A percentile compares a stretch with the other conserved stretches of the same genome.
These are phyloP conservation scores for Drosophila mimica DNA, from an alignment of 2,888 invertebrate genomes.

Conservation along the genomic window DNA sequence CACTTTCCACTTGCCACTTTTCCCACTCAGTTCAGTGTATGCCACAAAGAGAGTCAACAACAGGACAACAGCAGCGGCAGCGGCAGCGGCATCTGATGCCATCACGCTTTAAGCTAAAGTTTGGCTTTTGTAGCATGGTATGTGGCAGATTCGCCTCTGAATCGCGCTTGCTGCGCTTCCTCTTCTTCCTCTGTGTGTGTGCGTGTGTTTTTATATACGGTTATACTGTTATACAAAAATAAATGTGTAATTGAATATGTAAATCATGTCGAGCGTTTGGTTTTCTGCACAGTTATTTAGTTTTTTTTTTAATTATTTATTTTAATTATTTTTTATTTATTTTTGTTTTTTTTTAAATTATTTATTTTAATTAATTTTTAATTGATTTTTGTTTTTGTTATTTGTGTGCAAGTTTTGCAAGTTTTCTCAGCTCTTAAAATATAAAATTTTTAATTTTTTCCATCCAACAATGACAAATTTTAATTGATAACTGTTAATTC, in stretches of 20 bases:
- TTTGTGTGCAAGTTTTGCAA: not conserved
- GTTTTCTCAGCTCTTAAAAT: not conserved
- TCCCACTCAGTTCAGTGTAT: constrained; percentile 51
- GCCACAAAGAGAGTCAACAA: constrained; percentile 54
- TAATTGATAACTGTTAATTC: no score
- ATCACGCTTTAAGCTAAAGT: constrained; percentile 53
- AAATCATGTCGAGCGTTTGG: not conserved
- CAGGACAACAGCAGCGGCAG: constrained; percentile 23
- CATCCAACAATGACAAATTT: not conserved
- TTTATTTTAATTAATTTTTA: not conserved
- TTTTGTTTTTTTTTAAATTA: not conserved
- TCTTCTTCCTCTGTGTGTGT: not conserved
- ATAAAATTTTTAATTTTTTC: not conserved
- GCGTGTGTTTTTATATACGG: not conserved
- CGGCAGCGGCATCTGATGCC: constrained; percentile 52
- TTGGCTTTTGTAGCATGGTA: constrained; percentile 25
- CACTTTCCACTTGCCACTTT: constrained; percentile 27
- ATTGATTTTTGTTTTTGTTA: not conserved
- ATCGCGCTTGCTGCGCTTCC: constrained; percentile 13
- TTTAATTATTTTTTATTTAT: not conserved
- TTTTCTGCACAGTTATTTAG: not conserved
- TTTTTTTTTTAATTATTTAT: not conserved
- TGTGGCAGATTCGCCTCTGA: constrained; percentile 15
- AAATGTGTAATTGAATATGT: not conserved
- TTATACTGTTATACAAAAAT: not conserved